Conservation (phyloP, 2,888 invertebrate species). For the Willowsia nigromaculata region DNA sequence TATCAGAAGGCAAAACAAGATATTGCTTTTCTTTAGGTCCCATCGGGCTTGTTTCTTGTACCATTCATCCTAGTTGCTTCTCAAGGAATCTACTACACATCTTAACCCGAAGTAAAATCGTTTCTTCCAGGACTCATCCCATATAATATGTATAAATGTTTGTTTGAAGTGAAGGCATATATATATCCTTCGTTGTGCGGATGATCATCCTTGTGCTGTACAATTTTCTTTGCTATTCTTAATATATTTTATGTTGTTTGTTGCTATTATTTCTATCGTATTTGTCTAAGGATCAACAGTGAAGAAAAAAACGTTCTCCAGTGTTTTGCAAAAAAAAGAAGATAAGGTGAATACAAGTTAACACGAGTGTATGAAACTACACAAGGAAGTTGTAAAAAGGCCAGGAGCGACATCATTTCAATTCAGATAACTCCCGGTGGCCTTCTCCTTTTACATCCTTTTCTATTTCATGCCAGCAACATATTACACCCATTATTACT, state of each 20-base stretch:
- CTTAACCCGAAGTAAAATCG: not conserved
- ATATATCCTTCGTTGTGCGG: not conserved
- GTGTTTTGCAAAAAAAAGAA: not conserved
- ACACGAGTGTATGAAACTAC: not conserved
- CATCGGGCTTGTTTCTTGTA: conserved; percentile 64
- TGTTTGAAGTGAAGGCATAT: not conserved
- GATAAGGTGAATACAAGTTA: not conserved
- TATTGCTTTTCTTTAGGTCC: conserved; percentile 64
- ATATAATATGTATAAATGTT: not conserved
- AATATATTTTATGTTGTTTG: not conserved
- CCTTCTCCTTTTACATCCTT: not conserved
- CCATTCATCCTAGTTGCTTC: conserved; percentile 32
- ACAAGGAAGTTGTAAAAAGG: conserved; percentile 29
- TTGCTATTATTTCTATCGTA: not conserved
- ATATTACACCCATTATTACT: not conserved
- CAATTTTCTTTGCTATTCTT: not conserved
- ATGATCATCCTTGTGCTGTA: not conserved
- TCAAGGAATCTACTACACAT: not conserved
- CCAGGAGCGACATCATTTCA: conserved; percentile 24
- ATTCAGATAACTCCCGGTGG: conserved; percentile 43
- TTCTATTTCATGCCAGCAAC: not conserved
- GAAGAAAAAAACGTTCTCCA: not conserved
- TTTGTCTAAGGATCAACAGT: not conserved
- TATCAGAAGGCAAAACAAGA: conserved; percentile 49
- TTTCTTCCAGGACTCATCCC: not conserved